These are phyloP conservation scores for Trichogramma dendrolimi DNA, from an alignment of 2,888 invertebrate genomes.

Conservation along the genomic window DNA sequence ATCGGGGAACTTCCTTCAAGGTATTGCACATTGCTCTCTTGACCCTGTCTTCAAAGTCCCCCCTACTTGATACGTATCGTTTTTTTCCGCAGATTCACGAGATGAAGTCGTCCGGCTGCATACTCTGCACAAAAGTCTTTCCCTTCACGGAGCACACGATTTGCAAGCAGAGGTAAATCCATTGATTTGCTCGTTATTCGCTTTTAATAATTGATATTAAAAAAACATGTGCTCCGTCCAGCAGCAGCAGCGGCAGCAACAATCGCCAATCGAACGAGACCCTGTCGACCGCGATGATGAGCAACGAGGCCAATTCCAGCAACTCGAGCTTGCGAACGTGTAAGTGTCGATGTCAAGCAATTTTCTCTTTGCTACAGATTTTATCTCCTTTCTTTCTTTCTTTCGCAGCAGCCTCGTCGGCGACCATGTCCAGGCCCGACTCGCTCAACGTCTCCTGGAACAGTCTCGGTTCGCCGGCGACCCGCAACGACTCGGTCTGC, in stretches of 20 bases:
- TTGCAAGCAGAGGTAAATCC: constrained; percentile 40
- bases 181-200: no score
- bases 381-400: not conserved
- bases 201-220: constrained; percentile 2
- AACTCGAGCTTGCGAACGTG: constrained; percentile 33
- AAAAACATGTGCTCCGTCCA: not conserved
- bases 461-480: constrained; percentile 34
- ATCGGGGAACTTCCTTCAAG: constrained; percentile 81
- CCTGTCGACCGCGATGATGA: constrained; percentile 35
- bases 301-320: constrained; percentile 41
- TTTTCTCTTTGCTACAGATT: no score
- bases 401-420: not conserved
- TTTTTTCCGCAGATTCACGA: constrained; percentile 50
- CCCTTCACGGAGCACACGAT: constrained; percentile 43
- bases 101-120: constrained; percentile 52
- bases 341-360: no score
- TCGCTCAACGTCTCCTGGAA: constrained; percentile 46
- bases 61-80: constrained; percentile 1
- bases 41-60: not conserved
- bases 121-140: constrained; percentile 51
- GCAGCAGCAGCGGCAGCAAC: constrained; percentile 27
- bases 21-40: constrained; percentile 49
- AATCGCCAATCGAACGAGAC: constrained; percentile 42
- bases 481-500: constrained; percentile 44
- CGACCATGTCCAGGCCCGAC: constrained; percentile 41